phyloP scores from a whole-genome alignment of 2,113 vertebrate species.

The Antennarius striatus region DNA sequence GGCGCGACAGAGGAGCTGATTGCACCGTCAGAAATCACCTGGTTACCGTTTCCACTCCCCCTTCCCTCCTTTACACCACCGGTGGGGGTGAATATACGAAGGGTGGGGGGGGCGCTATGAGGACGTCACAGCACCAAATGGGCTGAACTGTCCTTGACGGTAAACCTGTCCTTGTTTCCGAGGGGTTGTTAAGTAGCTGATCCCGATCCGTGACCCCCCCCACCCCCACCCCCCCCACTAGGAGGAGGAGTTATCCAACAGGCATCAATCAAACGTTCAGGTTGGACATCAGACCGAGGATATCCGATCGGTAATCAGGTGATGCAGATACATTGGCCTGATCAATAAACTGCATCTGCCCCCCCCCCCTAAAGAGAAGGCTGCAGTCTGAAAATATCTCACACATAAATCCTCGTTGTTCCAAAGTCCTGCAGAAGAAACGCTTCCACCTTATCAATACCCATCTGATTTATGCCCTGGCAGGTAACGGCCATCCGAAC shows the following conservation, averaged over 20 bases:
- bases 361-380: not conserved
- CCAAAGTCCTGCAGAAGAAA: constrained; percentile 9
- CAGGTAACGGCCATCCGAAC: constrained; percentile 34
- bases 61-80: too few relatives aligned
- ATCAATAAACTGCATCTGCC: constrained; percentile 20
- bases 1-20: too few relatives aligned
- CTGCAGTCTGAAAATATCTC: too few relatives aligned
- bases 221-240: too few relatives aligned
- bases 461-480: constrained; percentile 45
- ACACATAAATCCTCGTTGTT: not conserved
- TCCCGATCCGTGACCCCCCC: constrained; percentile 17
- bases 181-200: not conserved
- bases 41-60: too few relatives aligned
- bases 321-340: constrained; percentile 17
- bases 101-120: too few relatives aligned
- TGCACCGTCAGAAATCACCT: too few relatives aligned
- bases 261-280: not conserved
- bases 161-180: not conserved
- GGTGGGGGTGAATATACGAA: too few relatives aligned
- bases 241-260: not conserved
- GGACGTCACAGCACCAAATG: not conserved
- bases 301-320: constrained; percentile 21
- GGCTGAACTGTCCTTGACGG: constrained; percentile 7
- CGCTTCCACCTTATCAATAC: constrained; percentile 49
- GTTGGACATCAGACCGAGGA: constrained; percentile 4